A percentile compares a stretch with the other conserved stretches of the same genome.
Conservation (phyloP, 1,140 invertebrate species). For the Monomorium pharaonis region DNA sequence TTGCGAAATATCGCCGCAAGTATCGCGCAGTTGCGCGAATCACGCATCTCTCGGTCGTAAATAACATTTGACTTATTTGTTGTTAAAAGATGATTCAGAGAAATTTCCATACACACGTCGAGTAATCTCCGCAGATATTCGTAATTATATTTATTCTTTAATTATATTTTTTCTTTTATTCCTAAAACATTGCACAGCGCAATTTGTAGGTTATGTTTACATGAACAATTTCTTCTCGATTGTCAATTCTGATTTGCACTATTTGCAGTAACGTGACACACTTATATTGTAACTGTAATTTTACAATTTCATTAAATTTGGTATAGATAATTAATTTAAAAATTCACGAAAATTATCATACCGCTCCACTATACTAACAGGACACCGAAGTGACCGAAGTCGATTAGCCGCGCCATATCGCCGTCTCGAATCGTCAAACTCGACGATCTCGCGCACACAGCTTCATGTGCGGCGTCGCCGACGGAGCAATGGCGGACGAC, state of each 20-base stretch:
- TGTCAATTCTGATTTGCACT: not conserved
- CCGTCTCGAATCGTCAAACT: not conserved
- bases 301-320: not conserved
- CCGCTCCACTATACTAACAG: too few relatives aligned
- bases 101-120: not conserved
- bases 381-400: too few relatives aligned
- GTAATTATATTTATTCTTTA: too few relatives aligned
- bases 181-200: not conserved
- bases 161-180: too few relatives aligned
- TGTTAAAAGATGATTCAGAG: not conserved
- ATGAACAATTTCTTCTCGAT: not conserved
- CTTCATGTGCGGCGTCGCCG: not conserved
- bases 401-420: not conserved
- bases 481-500: not conserved
- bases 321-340: not conserved
- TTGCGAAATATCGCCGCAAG: slow-evolving; percentile 12
- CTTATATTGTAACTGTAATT: not conserved
- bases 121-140: not conserved
- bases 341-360: not conserved
- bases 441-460: not conserved
- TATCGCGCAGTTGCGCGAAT: not conserved
- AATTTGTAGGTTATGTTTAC: not conserved
- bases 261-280: not conserved
- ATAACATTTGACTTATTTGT: slow-evolving; percentile 44
- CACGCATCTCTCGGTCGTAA: not conserved